Evolutionary conservation across 1,140 invertebrate species (phyloP), one percentile per base, ranked within the genome.

Genomic region (Carposina sasakii): DNA sequence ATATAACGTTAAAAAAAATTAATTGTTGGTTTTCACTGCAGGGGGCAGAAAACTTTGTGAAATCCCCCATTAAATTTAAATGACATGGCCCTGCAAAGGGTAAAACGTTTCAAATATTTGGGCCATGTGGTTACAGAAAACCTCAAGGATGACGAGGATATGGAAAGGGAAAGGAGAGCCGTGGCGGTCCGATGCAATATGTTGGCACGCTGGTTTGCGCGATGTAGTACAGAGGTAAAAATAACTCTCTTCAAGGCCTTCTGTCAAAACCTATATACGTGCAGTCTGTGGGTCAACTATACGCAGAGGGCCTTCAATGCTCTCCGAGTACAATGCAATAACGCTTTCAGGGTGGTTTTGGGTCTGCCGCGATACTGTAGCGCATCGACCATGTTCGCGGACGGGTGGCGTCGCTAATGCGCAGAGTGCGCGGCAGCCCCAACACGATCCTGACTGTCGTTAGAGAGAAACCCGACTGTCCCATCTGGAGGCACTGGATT

Each of bases 141-240:
- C 24, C 12, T 28, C 6, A 28, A 12, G 24, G 24, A 28, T 12
- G 12, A 28, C 12, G 6, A 6, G 12, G 50, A 52, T 21, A 10
- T 52, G 3, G 36, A 40, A 20, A 20, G 42, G 9, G 50, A 52
- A 17, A 31, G 34, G 0, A 24, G 36, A n/a, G 50, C 42, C 4
- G 8, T 49, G 48, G 20, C 39, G 16, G 48, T 42, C 6, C 26
- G 48, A 5, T 26, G 28, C 22, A 51, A 44, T 33, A 51, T 51
- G 40, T 30, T 51, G 33, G 48, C 48, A 4, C 33, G 41, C 41
- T 43, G 26, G 26, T 49, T 49, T 37, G 48, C 40, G 28, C 20
- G 40, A 6, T 51, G 40, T 37, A 37, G n/a, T n/a, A 22, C 17
- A 6, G 31, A 51, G 28, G 48, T 51, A 13, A 43, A 51, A 21